These are phyloP conservation scores for Dermochelys coriacea DNA, from an alignment of 2,797 vertebrate species.

Conservation along the genomic window DNA sequence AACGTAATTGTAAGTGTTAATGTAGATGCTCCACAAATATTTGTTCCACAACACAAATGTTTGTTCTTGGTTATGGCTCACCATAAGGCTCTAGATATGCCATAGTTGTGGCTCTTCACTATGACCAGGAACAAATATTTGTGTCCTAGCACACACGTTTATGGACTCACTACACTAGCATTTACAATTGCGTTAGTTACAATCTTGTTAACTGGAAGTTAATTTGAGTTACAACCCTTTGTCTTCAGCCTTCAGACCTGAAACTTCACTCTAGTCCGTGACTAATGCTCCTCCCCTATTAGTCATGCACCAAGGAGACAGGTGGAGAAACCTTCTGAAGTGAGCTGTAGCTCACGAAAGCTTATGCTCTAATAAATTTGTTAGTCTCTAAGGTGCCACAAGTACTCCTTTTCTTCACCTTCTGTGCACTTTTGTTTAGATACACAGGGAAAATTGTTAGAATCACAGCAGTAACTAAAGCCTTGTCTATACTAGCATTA, in stretches of 20 bases:
- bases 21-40: neutral
- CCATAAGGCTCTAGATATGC: neutral
- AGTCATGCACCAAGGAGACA: neutral
- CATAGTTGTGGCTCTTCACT: neutral
- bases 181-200: neutral
- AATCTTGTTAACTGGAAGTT: neutral
- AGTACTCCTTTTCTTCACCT: too few relatives aligned
- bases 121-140: neutral
- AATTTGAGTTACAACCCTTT: constrained; percentile 38
- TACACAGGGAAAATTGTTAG: neutral
- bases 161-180: neutral
- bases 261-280: constrained; percentile 20
- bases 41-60: accelerated
- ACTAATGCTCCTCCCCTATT: neutral
- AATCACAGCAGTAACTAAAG: neutral
- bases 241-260: neutral
- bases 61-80: neutral
- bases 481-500: neutral
- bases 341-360: too few relatives aligned
- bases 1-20: neutral
- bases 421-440: neutral
- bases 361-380: too few relatives aligned
- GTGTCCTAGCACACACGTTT: neutral
- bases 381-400: too few relatives aligned
- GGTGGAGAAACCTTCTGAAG: neutral